phyloP scores from a whole-genome alignment of 2,888 invertebrate species.

The Trachelus troglodyta region DNA sequence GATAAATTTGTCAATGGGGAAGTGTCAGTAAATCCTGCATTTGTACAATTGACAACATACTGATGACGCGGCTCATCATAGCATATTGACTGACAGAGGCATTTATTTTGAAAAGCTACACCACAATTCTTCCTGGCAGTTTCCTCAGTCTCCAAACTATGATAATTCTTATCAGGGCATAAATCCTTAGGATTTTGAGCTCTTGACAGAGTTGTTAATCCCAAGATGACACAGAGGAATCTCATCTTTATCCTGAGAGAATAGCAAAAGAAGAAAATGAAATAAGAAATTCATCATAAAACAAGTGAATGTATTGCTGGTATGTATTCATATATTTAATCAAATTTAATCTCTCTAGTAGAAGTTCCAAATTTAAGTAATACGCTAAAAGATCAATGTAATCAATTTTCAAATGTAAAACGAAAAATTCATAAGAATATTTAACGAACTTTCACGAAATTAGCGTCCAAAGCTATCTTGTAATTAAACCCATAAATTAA shows the following conservation, averaged over 20 bases:
- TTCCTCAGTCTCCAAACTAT: slow-evolving; percentile 49
- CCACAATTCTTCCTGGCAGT: slow-evolving; percentile 62
- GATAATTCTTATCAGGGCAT: slow-evolving; percentile 52
- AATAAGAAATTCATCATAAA: slow-evolving; percentile 2
- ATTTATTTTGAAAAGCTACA: slow-evolving; percentile 67
- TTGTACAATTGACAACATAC: slow-evolving; percentile 79
- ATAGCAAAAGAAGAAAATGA: slow-evolving; percentile 8
- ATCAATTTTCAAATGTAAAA: not conserved
- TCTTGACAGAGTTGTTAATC: slow-evolving; percentile 19
- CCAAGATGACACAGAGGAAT: slow-evolving; percentile 27
- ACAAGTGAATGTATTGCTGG: not conserved
- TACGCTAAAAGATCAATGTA: not conserved
- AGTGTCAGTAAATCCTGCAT: slow-evolving; percentile 71
- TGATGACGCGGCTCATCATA: slow-evolving; percentile 67
- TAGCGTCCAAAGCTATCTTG: not conserved
- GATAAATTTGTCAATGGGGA: slow-evolving; percentile 74
- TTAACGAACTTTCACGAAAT: not conserved
- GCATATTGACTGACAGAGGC: slow-evolving; percentile 70
- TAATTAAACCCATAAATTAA: not conserved
- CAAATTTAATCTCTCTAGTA: not conserved
- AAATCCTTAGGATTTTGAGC: slow-evolving; percentile 28
- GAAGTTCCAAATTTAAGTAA: not conserved
- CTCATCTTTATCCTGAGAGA: slow-evolving; percentile 36
- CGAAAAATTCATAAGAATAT: not conserved
- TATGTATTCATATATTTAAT: not conserved